Base-by-base conservation (phyloP, 2,888 invertebrate genomes). In the Temnothorax unifasciatus region DNA sequence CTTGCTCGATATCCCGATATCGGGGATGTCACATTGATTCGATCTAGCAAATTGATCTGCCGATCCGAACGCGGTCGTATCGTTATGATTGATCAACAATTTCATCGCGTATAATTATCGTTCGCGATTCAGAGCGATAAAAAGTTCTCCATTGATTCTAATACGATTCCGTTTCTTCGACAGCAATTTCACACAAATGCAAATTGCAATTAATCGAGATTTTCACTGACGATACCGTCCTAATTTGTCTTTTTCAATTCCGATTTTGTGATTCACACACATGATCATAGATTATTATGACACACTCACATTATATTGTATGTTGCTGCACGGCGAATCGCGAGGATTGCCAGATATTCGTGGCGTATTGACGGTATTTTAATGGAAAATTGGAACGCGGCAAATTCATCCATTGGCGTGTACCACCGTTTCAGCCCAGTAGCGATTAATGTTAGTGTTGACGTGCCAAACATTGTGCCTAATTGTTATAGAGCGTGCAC, bases 171-270 rank as follows among this genome's bases (percentile, higher is more conserved):
- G 75, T 64, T 21, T 52, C 52, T 41, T 25, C 41, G 41, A 9
- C 0, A n/a, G 54, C 29, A 44, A 69, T 44, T 54, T 69, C 54
- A 69, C 54, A 69, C 41, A 9, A 18, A 11, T 69, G 44, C 41
- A 15, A 73, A 77, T n/a, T 21, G 44, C 11, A 41, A 77, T 77
- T 69, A 54, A 73, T 68, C 44, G 41, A 25, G 25, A 29, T 74
- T 59, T 13, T 47, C 79, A 54, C 34, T 18, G 57, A 47, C 13
- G 21, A n/a, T 38, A 47, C 18, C 21, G 74, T 9, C 0, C n/a
- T 5, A 44, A 44, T 57, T 13, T 71, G 57, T 44, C 47, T n/a
- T 54, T 69, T 61, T 44, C 59, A 44, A 57, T 50, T 50, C n/a
- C 18, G 5, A 29, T 15, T 47, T 59, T 4, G 21, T 15, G 47